Base-by-base conservation (phyloP, 2,113 vertebrate species). In the Xerus inauris region DNA sequence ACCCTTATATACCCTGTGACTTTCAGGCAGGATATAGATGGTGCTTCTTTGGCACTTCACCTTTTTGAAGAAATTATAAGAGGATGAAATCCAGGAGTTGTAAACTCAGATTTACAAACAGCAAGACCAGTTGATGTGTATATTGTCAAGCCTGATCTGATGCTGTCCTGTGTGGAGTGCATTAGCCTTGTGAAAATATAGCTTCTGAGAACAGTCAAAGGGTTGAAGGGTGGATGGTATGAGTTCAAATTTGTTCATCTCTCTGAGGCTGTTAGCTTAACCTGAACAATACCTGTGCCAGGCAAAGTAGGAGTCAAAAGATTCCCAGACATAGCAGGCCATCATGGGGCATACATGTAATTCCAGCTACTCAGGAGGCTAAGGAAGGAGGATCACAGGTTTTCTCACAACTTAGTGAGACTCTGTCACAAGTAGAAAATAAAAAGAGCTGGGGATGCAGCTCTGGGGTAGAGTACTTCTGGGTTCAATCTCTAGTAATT, bases 21-120 rank as follows among this genome's bases (percentile, higher is more conserved):
- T 95, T 99, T 99, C 98, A 98, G 99, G 99, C 98, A 99, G 99
- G 99, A 99, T 97, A 99, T 99, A 97, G 99, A 99, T 98, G 99
- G 99, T 67, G 99, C 99, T 51, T 99, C 99, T 71, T 98, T 99
- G 67, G 98, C 98, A 82, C 99, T 99, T 99, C 93, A 98, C 96
- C 95, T 99, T 99, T 98, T 97, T 99, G 96, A 99, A 99, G 98
- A 99, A 99, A 97, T 98, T 99, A 93, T 99, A 99, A 86, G 99
- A 99, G 94, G 99, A 99, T 98, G 99, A 99, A 99, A 99, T 99
- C 97, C 89, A 98, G 94, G 99, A 99, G 87, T 32, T 99, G 87
- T 98, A 99, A 97, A 97, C 67, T 42, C 99, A 99, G 92, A 97
- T 99, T 94, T 99, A 99, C 97, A 98, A 99, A 95, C 98, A 99